Conservation (phyloP, 2,113 vertebrate genomes). For the Scalopus aquaticus region DNA sequence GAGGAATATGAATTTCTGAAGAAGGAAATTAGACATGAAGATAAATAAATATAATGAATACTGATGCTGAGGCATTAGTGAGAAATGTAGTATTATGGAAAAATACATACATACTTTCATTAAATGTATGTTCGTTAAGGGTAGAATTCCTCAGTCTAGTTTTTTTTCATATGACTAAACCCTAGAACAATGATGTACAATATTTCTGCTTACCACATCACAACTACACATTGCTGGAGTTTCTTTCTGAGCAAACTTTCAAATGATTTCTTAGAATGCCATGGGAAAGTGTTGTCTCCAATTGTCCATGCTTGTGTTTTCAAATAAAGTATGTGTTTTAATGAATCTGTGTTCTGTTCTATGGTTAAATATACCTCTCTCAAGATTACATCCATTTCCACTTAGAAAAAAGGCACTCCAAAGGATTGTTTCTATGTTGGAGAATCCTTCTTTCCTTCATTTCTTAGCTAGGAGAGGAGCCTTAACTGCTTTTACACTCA, state of each 20-base stretch:
- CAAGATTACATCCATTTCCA: neutral
- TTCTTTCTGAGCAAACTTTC: neutral
- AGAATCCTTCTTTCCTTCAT: neutral
- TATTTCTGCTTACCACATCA: neutral
- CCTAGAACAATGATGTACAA: neutral
- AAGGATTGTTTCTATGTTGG: neutral
- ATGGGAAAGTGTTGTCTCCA: neutral
- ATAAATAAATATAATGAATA: neutral
- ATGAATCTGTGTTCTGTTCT: neutral
- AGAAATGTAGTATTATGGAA: neutral
- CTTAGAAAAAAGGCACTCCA: neutral
- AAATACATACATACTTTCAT: neutral
- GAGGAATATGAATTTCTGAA: neutral
- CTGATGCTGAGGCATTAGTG: neutral
- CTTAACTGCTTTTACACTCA: neutral
- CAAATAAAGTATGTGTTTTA: neutral
- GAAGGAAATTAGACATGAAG: neutral
- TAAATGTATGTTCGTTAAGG: neutral
- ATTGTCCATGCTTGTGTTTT: neutral
- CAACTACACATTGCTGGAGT: neutral
- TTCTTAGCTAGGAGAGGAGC: neutral
- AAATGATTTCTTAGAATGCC: neutral
- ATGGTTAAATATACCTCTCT: neutral
- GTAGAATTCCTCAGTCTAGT: neutral
- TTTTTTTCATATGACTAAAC: neutral